phyloP scores from a whole-genome alignment of 2,888 invertebrate genomes.

The Pollenia angustigena region DNA sequence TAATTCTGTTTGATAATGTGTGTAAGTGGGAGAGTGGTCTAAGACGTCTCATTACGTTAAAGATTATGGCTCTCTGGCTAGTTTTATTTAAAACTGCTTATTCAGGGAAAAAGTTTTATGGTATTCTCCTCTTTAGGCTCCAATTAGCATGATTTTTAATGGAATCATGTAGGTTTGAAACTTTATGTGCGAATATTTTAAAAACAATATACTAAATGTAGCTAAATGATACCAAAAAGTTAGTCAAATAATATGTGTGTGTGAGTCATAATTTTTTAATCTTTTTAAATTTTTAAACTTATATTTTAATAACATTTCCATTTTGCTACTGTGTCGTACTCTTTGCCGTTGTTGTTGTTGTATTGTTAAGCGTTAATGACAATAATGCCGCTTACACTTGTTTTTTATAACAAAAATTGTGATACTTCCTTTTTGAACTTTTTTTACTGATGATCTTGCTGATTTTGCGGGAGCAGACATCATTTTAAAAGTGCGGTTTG shows the following conservation, averaged over 20 bases:
- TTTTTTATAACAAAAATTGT: constrained; percentile 62
- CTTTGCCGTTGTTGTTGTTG: not conserved
- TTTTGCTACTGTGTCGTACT: not conserved
- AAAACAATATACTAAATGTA: too few relatives aligned
- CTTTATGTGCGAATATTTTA: too few relatives aligned
- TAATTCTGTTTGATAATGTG: too few relatives aligned
- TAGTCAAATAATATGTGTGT: too few relatives aligned
- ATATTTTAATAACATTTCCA: not conserved
- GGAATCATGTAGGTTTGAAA: not conserved
- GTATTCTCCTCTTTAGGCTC: constrained; percentile 34
- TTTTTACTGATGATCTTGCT: constrained; percentile 38
- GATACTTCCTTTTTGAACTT: constrained; percentile 52
- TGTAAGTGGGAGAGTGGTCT: too few relatives aligned
- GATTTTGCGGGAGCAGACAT: constrained; percentile 35
- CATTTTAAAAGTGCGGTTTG: constrained; percentile 30
- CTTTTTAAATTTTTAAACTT: too few relatives aligned
- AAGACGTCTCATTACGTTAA: too few relatives aligned
- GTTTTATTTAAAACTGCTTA: constrained; percentile 2
- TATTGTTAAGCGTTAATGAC: constrained; percentile 53
- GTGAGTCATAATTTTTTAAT: too few relatives aligned
- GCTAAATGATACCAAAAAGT: too few relatives aligned
- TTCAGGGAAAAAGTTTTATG: not conserved
- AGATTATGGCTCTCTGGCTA: too few relatives aligned
- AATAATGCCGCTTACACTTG: constrained; percentile 64
- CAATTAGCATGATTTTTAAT: constrained; percentile 58